phyloP scores from a whole-genome alignment of 2,888 invertebrate genomes.

The Heliconius aoede region DNA sequence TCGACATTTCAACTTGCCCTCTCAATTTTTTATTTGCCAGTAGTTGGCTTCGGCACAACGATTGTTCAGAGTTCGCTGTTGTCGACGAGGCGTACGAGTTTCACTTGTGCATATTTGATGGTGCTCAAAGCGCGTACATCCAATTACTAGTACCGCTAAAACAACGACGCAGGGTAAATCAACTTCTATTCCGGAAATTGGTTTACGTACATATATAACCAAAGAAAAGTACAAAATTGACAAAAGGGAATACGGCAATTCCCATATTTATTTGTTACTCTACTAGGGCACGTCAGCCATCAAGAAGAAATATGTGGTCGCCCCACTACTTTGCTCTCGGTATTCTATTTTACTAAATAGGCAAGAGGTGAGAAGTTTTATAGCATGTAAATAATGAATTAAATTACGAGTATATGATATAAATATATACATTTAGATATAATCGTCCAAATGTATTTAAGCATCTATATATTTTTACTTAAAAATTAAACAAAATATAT shows the following conservation, averaged over 20 bases:
- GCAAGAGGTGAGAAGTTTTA: not conserved
- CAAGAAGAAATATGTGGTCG: constrained; percentile 19
- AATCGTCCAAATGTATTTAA: no score
- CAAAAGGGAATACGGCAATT: constrained; percentile 15
- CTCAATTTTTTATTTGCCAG: constrained; percentile 52
- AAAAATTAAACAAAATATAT: no score
- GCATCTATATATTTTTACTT: no score
- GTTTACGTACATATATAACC: constrained; percentile 21
- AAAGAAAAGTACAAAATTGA: not conserved
- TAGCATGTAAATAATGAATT: no score
- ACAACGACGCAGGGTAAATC: constrained; percentile 43
- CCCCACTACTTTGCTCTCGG: not conserved
- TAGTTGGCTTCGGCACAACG: constrained; percentile 52
- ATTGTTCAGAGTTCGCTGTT: constrained; percentile 54
- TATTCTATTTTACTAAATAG: not conserved
- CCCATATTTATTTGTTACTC: constrained; percentile 23
- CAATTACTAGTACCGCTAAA: constrained; percentile 51
- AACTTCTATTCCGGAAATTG: constrained; percentile 34
- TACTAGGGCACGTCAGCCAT: constrained; percentile 13
- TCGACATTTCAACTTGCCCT: constrained; percentile 48
- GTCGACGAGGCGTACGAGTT: constrained; percentile 51
- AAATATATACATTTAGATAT: no score
- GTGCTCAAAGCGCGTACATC: constrained; percentile 50
- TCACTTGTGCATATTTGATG: constrained; percentile 53
- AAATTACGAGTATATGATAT: no score